phyloP scores from a whole-genome alignment of 2,797 vertebrate species.

The Spinibarbus caldwelli region DNA sequence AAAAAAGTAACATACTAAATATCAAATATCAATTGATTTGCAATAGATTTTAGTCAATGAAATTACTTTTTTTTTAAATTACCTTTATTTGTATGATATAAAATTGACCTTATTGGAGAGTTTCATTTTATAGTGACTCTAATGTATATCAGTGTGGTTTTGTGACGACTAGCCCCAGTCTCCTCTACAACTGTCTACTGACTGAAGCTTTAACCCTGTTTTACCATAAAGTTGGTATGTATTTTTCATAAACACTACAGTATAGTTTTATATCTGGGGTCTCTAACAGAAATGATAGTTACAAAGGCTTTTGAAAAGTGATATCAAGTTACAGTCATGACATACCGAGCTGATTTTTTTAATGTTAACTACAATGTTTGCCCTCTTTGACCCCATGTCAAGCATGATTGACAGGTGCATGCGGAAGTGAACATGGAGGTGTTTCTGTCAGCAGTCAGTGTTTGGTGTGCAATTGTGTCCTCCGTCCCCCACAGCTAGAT shows the following conservation, averaged over 20 bases:
- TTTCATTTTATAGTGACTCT: no score
- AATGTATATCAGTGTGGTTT: neutral
- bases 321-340: no score
- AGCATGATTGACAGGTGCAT: neutral
- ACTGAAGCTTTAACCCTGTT: neutral
- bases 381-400: neutral
- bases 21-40: no score
- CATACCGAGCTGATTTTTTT: no score
- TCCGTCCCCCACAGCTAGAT: slow-evolving; percentile 63
- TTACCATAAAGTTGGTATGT: neutral
- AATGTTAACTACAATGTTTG: neutral
- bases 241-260: neutral
- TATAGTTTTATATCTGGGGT: neutral
- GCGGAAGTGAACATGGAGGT: no score
- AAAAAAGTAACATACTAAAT: no score
- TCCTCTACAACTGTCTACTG: neutral
- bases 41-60: no score
- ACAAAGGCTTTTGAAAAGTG: no score
- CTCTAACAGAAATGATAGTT: neutral
- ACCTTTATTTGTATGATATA: no score
- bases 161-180: neutral
- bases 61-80: no score
- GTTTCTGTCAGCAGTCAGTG: neutral
- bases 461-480: no score
- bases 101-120: no score